Conservation (phyloP, 1,140 invertebrate genomes). For the Papilio xuthus region DNA sequence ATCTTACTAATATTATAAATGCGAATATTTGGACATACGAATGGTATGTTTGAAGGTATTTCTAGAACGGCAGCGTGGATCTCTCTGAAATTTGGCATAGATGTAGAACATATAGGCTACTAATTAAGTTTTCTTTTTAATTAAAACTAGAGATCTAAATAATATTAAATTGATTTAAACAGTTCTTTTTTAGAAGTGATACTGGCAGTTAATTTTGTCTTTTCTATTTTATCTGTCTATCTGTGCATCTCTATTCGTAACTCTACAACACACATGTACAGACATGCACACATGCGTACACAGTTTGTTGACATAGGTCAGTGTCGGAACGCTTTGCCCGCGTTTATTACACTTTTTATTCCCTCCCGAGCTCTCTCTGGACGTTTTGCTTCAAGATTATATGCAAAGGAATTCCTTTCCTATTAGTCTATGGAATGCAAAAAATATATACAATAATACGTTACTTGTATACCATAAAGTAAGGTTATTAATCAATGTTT, state of each 20-base stretch:
- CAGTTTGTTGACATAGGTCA: slow-evolving; percentile 76
- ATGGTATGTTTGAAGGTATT: no score
- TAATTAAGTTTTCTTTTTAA: no score
- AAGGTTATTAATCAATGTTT: not conserved
- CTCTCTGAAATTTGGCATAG: no score
- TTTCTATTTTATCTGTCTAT: slow-evolving; percentile 28
- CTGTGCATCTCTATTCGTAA: slow-evolving; percentile 24
- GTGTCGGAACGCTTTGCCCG: slow-evolving; percentile 52
- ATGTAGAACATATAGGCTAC: no score
- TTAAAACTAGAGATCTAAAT: no score
- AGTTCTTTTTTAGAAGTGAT: not conserved
- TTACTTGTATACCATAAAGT: not conserved
- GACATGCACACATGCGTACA: slow-evolving; percentile 42
- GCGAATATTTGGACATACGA: no score
- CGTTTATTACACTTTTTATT: slow-evolving; percentile 56
- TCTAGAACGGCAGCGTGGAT: no score
- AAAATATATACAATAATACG: not conserved
- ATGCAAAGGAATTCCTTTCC: slow-evolving; percentile 36
- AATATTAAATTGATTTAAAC: not conserved
- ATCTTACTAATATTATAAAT: no score
- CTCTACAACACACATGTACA: slow-evolving; percentile 32
- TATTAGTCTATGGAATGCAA: slow-evolving; percentile 24
- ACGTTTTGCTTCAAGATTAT: slow-evolving; percentile 31
- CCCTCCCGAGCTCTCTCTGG: slow-evolving; percentile 37
- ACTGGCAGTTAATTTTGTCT: not conserved